Conservation (phyloP, 2,888 invertebrate genomes). For the Nezara viridula region DNA sequence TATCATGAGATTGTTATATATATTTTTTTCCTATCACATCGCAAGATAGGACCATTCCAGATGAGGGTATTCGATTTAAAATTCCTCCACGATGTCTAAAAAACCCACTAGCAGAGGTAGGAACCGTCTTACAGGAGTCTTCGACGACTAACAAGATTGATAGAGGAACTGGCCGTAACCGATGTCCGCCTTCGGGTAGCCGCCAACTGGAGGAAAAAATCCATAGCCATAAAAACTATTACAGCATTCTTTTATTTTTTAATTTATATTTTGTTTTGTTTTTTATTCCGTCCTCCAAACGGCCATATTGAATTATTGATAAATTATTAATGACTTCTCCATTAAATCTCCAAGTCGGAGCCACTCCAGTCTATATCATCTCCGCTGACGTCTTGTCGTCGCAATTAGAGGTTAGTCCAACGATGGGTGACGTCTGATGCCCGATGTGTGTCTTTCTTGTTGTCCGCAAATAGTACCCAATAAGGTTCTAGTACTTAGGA, state of each 20-base stretch:
- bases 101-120: not conserved
- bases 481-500: not conserved
- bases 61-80: not conserved
- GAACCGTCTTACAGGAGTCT: constrained; percentile 8
- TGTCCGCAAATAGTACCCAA: not conserved
- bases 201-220: not conserved
- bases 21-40: not conserved
- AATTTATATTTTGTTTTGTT: not conserved
- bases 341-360: not conserved
- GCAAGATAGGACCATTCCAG: not conserved
- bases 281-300: not conserved
- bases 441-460: not conserved
- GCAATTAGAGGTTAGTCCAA: not conserved
- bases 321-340: constrained; percentile 32
- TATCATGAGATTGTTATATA: not conserved
- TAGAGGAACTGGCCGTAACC: constrained; percentile 1
- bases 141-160: constrained; percentile 16
- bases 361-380: not conserved
- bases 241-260: constrained; percentile 18
- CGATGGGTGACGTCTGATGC: not conserved
- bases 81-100: constrained; percentile 4
- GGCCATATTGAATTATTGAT: constrained; percentile 45
- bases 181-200: constrained; percentile 28
- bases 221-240: constrained; percentile 19
- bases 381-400: constrained; percentile 10